Evolutionary conservation across 1,140 invertebrate species (phyloP), one percentile per base, ranked within the genome.

Genomic region (Eupeodes corollae): DNA sequence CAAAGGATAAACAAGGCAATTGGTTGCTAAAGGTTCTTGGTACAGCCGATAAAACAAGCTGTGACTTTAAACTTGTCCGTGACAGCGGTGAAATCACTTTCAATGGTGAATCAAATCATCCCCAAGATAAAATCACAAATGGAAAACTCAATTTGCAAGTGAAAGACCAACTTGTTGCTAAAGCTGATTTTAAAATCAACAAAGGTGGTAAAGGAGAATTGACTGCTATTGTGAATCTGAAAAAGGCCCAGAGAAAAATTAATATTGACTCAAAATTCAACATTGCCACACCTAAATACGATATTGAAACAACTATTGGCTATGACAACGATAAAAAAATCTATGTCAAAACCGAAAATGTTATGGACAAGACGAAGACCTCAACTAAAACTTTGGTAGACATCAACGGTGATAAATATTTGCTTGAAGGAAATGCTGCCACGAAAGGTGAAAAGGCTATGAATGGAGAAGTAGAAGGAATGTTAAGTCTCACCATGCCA

Each of bases 301-400:
- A 77, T 33, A 71, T 75, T 0, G 75, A 77, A 18, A 48, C 79
- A 1, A 78, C 76, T 30, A 15, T 88, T 2, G 75, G 73, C 42
- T 76, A 79, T 9, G 75, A 86, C 58, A 80, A 76, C n/a, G 76
- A 79, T 12, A 83, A 83, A 41, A 79, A 79, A 52, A 51, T 87
- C 1, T 49, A 56, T 18, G 13, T 66, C 0, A 72, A 72, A n/a
- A 83, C 83, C 0, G 69, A 75, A 26, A 79, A 73, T 33, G 75
- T 75, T 40, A 47, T 75, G 0, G 74, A 73, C 0, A 72, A 76
- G 6, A 71, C 71, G 1, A 68, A 70, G 3, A 31, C 86, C 1
- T 75, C 80, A n/a, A 76, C 82, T 0, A 85, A 82, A 46, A 67
- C 56, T 46, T 10, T 54, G 6, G 44, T 78, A 2, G 73, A 79